Evolutionary conservation across 2,113 vertebrate species (phyloP).

Genomic region (Shinisaurus crocodilurus): DNA sequence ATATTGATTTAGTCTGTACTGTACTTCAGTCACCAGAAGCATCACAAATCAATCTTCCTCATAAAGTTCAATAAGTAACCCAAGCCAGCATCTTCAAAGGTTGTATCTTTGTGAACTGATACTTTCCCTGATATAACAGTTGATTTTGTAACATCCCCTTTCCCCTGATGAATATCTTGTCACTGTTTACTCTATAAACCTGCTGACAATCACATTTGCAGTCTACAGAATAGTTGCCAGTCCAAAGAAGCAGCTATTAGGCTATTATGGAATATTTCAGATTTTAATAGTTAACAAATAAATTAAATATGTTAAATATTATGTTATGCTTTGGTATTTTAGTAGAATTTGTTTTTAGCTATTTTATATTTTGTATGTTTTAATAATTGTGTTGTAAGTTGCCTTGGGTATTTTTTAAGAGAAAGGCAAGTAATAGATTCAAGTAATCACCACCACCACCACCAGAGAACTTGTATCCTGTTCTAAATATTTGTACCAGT

Average conservation of each 20-base stretch:
- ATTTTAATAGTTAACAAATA: background rate
- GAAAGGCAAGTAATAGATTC: too few species aligned
- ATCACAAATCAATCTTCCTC: constrained; percentile 21
- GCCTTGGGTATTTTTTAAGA: too few species aligned
- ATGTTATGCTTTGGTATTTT: too few species aligned
- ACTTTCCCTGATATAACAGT: constrained; percentile 64
- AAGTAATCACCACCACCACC: background rate
- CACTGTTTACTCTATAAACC: constrained; percentile 49
- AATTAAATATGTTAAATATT: background rate
- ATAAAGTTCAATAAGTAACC: constrained; percentile 44
- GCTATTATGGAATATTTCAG: background rate
- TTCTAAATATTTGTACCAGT: background rate
- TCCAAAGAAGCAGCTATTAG: background rate
- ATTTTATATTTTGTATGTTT: too few species aligned
- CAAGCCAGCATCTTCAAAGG: constrained; percentile 46
- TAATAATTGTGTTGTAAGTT: too few species aligned
- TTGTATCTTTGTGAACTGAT: constrained; percentile 30
- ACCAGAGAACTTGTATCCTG: background rate
- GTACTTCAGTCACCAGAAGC: constrained; percentile 47
- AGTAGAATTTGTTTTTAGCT: too few species aligned
- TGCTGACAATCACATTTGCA: constrained; percentile 31
- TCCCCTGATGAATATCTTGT: constrained; percentile 51
- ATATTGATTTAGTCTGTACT: background rate
- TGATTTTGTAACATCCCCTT: constrained; percentile 55
- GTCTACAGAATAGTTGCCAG: constrained; percentile 13